A percentile compares a stretch with the other conserved stretches of the same genome.
Conservation (phyloP, 2,113 vertebrate species). For the Rhegmatorhina hoffmannsi region DNA sequence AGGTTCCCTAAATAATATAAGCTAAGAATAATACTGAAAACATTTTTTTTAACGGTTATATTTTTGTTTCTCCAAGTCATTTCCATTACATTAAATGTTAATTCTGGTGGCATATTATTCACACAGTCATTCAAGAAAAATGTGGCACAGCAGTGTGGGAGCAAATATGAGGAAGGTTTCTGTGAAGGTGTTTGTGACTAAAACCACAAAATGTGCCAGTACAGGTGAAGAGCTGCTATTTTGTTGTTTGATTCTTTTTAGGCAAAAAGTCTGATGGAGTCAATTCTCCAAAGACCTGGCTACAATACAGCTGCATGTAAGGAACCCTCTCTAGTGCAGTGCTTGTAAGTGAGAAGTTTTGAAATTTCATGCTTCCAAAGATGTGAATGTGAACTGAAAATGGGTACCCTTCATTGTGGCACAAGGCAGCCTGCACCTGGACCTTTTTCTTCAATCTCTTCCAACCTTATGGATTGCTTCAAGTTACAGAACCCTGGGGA, state of each 20-base stretch:
- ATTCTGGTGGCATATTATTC: background rate
- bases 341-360: background rate
- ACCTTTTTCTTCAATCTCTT: background rate
- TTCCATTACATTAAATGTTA: background rate
- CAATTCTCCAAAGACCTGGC: background rate
- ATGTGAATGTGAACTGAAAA: background rate
- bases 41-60: background rate
- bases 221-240: background rate
- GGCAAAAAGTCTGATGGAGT: background rate
- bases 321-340: background rate
- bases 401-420: background rate
- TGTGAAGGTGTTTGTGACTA: background rate
- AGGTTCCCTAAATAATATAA: background rate
- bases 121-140: background rate
- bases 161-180: background rate
- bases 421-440: background rate
- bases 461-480: background rate
- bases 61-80: background rate
- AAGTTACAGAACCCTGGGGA: background rate
- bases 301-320: background rate
- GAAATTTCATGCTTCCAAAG: background rate
- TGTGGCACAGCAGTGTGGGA: background rate
- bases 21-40: background rate
- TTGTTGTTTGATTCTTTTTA: background rate
- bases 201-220: background rate